A percentile compares a stretch with the other conserved stretches of the same genome.
Conservation (phyloP, 64 coral and sea anemone genomes). For the Montipora capricornis region DNA sequence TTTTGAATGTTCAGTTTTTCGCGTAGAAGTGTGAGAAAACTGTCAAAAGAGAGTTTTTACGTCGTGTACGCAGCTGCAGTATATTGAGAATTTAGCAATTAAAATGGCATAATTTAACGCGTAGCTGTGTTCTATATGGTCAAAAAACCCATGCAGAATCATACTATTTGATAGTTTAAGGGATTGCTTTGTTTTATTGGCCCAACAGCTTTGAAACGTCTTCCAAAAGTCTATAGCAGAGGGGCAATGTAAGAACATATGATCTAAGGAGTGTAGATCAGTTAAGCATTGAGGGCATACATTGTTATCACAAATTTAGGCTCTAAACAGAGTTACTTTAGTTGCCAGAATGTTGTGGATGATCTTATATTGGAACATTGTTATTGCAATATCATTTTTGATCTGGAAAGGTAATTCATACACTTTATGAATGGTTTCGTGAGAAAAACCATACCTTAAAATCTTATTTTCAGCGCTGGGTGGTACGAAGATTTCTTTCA, state of each 20-base stretch:
- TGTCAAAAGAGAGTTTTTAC: slow-evolving; percentile 14
- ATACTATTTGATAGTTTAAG: too few species aligned
- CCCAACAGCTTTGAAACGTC: background rate
- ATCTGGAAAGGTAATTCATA: slow-evolving; percentile 13
- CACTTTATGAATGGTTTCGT: background rate
- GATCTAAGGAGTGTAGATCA: background rate
- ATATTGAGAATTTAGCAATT: slow-evolving; percentile 19
- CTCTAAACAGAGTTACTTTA: background rate
- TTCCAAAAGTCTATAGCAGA: background rate
- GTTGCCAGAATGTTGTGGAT: slow-evolving; percentile 10
- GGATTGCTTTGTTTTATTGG: too few species aligned
- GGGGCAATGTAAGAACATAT: slow-evolving; percentile 2
- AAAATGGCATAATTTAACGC: background rate
- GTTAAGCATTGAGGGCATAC: slow-evolving; percentile 19
- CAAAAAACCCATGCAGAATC: slow-evolving; percentile 6
- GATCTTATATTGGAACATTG: slow-evolving; percentile 17
- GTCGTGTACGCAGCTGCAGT: background rate
- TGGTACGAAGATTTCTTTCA: too few species aligned
- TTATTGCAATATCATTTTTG: slow-evolving; percentile 13
- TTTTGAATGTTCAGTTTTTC: slow-evolving; percentile 12
- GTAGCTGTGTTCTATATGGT: background rate
- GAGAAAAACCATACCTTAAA: background rate
- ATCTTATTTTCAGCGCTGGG: background rate
- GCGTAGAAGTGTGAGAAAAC: background rate
- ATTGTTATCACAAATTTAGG: background rate